phyloP scores from a whole-genome alignment of 2,888 invertebrate species.

The Drosophila incognita region DNA sequence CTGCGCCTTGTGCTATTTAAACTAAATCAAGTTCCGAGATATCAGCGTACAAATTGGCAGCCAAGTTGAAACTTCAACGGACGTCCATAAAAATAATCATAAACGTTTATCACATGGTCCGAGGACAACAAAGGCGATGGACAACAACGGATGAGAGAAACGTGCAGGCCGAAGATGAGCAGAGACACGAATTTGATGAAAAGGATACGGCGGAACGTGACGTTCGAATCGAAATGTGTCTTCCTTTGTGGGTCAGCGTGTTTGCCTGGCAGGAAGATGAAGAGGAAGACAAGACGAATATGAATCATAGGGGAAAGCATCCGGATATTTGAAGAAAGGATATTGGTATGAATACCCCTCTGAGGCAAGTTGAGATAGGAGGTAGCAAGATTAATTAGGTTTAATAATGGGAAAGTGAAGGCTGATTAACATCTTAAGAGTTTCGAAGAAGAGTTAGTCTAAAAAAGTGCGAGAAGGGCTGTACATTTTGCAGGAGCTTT shows the following conservation, averaged over 20 bases:
- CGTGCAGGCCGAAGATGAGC: slow-evolving; percentile 15
- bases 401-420: neutral
- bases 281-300: neutral
- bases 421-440: neutral
- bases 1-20: slow-evolving; percentile 62
- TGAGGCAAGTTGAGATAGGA: neutral
- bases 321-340: neutral
- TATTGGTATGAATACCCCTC: neutral
- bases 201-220: slow-evolving; percentile 67
- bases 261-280: slow-evolving; percentile 2
- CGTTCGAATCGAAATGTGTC: slow-evolving; percentile 20
- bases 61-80: slow-evolving; percentile 57
- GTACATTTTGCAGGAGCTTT: neutral
- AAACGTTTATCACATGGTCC: slow-evolving; percentile 71
- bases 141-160: slow-evolving; percentile 8
- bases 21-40: slow-evolving; percentile 71
- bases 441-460: neutral
- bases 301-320: neutral
- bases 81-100: slow-evolving; percentile 75
- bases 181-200: slow-evolving; percentile 58
- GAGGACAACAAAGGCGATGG: slow-evolving; percentile 42
- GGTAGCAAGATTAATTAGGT: neutral
- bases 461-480: neutral
- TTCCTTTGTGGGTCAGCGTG: slow-evolving; percentile 58
- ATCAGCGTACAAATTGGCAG: slow-evolving; percentile 71